Evolutionary conservation across 1,140 invertebrate genomes (phyloP), one percentile per base, ranked within the genome.

Genomic region (Temnothorax nylanderi): DNA sequence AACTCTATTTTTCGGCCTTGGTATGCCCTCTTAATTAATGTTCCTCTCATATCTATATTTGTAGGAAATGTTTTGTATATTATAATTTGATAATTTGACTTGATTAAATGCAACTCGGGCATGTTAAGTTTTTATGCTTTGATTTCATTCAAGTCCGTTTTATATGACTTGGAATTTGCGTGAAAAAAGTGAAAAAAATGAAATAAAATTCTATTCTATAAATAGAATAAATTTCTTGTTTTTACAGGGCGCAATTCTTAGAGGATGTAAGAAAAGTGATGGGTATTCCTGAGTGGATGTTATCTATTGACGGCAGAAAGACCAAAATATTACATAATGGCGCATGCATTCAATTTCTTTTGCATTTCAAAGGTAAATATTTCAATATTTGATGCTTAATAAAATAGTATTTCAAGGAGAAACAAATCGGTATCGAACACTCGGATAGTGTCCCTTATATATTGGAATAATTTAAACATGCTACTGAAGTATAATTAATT

Each of bases 221-320:
- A 26, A 26, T 26, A 26, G 26, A 26, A 26, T 26, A 26, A 26
- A 26, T 47, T 47, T 51, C 18, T 80, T 62, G 62, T 72, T 44
- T 41, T 89, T 94, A 21, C 91, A 98, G 98, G 13, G 97, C 97
- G 1, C 97, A 98, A 94, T 99, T 99, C 95, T 96, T 99, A 87
- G 97, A 97, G 86, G 98, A 98, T 88, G 96, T 99, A 2, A 96
- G 98, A 64, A 95, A 96, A 81, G 97, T 98, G 2, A 97, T 99
- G 96, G 98, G 98, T 3, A 97, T 98, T 58, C 98, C 98, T 0
- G 97, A 98, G 91, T 99, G 98, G 98, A 98, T 98, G 96, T 92
- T 99, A 60, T 97, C 97, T 7, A 97, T 98, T 11, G 98, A 99
- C 95, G 97, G 96, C 51, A 96, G 98, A 16, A 97, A 97, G 92